Evolutionary conservation across 2,888 invertebrate genomes (phyloP).

Genomic region (Drosophila differens): DNA sequence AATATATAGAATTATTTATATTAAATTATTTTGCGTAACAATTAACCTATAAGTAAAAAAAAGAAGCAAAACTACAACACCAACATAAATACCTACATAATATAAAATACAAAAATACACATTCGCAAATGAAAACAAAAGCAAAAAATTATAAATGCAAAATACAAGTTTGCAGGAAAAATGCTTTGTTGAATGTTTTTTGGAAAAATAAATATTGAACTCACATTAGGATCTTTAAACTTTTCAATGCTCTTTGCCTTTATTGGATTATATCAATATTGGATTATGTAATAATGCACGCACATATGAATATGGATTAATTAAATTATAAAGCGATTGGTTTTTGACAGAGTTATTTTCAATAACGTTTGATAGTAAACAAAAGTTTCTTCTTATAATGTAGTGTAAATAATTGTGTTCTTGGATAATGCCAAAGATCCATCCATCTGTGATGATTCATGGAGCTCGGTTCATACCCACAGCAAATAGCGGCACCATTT

Average conservation of each 20-base stretch:
- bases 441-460: slow-evolving; percentile 25
- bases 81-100: slow-evolving; percentile 28
- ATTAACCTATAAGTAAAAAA: slow-evolving; percentile 37
- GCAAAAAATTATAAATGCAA: slow-evolving; percentile 22
- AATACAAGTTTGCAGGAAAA: slow-evolving; percentile 47
- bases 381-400: slow-evolving; percentile 29
- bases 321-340: slow-evolving; percentile 31
- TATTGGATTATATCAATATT: slow-evolving; percentile 58
- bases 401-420: slow-evolving; percentile 9
- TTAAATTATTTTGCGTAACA: slow-evolving; percentile 57
- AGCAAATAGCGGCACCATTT: slow-evolving; percentile 90
- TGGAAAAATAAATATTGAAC: slow-evolving; percentile 55
- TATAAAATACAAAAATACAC: slow-evolving; percentile 26
- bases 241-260: slow-evolving; percentile 43
- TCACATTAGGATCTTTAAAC: background rate
- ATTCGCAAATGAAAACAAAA: slow-evolving; percentile 27
- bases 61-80: slow-evolving; percentile 8
- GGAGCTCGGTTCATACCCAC: slow-evolving; percentile 87
- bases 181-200: slow-evolving; percentile 76
- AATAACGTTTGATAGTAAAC: slow-evolving; percentile 58
- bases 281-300: slow-evolving; percentile 45
- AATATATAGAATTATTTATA: slow-evolving; percentile 59
- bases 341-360: slow-evolving; percentile 54
- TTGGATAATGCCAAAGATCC: slow-evolving; percentile 1
- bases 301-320: slow-evolving; percentile 40